Conservation (phyloP, 2,888 invertebrate genomes). For the Myathropa florea region DNA sequence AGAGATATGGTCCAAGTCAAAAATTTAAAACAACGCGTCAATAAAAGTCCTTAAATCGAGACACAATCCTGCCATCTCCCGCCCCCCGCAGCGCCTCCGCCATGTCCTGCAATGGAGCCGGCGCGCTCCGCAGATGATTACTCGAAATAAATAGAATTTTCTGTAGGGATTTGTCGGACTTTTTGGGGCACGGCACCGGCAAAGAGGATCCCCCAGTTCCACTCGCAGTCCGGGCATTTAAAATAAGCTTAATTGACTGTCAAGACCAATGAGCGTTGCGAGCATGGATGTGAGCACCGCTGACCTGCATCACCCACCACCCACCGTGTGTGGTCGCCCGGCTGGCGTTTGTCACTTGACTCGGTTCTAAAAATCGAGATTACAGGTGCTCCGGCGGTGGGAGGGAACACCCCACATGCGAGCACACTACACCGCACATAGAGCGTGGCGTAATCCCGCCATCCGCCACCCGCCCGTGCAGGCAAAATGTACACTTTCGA, state of each 20-base stretch:
- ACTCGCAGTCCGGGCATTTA: constrained; percentile 50
- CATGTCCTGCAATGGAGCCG: neutral
- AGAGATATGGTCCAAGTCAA: neutral
- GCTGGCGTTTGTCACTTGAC: neutral
- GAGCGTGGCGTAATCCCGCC: neutral
- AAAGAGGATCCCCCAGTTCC: constrained; percentile 37
- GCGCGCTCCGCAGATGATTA: constrained; percentile 17
- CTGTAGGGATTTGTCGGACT: constrained; percentile 62
- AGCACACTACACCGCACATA: neutral
- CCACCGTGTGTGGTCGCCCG: neutral
- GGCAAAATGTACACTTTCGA: constrained; percentile 29
- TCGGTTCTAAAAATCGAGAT: neutral
- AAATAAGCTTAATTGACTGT: constrained; percentile 69
- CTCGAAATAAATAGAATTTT: constrained; percentile 46
- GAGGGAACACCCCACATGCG: neutral
- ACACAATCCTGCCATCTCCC: constrained; percentile 26
- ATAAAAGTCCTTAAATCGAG: constrained; percentile 54
- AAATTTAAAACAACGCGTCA: constrained; percentile 67
- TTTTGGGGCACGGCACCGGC: constrained; percentile 43
- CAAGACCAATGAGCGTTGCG: constrained; percentile 61
- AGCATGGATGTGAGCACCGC: constrained; percentile 55
- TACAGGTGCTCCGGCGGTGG: neutral
- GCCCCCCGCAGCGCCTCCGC: neutral
- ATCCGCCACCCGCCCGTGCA: neutral
- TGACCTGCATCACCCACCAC: neutral